Conservation (phyloP, 2,797 vertebrate species). For the Sebastes glaucus region DNA sequence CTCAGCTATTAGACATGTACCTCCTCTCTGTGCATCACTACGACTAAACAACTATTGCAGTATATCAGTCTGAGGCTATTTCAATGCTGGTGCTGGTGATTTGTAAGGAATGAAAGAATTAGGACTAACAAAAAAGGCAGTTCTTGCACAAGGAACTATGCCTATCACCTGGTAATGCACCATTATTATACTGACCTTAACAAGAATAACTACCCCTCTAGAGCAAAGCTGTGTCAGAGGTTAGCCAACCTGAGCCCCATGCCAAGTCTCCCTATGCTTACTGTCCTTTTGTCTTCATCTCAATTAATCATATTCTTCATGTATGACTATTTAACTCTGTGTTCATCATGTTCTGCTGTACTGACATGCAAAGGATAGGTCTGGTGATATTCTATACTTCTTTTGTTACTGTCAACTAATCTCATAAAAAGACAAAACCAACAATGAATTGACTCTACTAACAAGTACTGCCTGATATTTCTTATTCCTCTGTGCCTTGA, state of each 20-base stretch:
- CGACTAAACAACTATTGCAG: slow-evolving; percentile 12
- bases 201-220: not conserved
- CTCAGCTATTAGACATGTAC: slow-evolving; percentile 62
- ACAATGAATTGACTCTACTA: not conserved
- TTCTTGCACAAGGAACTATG: slow-evolving; percentile 21
- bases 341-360: slow-evolving; percentile 22
- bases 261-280: slow-evolving; percentile 62
- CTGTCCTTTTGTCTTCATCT: slow-evolving; percentile 54
- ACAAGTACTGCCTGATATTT: not conserved
- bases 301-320: slow-evolving; percentile 45
- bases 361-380: slow-evolving; percentile 28
- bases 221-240: slow-evolving; percentile 45
- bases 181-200: slow-evolving; percentile 13
- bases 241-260: slow-evolving; percentile 70
- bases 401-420: slow-evolving; percentile 22
- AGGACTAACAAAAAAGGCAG: slow-evolving; percentile 23
- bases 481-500: not conserved
- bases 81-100: slow-evolving; percentile 42
- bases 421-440: not conserved
- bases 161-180: slow-evolving; percentile 35
- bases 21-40: slow-evolving; percentile 63
- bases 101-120: slow-evolving; percentile 31
- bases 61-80: slow-evolving; percentile 32
- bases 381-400: not conserved
- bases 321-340: slow-evolving; percentile 35